Evolutionary conservation across 2,888 invertebrate species (phyloP), one percentile per base, ranked within the genome.

Genomic region (Metacarcinus magister): DNA sequence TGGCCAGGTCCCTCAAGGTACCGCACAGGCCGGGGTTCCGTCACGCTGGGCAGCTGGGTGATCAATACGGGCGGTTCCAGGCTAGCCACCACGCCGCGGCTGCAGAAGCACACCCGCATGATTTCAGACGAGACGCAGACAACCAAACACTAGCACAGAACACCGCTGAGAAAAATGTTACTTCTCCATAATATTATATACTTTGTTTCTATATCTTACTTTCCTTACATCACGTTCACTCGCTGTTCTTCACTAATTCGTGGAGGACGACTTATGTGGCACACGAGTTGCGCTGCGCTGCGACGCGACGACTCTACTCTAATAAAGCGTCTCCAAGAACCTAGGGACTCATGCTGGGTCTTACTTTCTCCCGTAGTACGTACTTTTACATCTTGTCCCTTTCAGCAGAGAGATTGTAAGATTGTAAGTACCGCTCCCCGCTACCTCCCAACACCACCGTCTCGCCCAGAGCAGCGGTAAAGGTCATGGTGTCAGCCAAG

Each of bases 11-110:
- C 82, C 32, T 32, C 32, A 32, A 82, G 82, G 82, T 82, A 82
- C 82, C 82, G 82, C 82, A 82, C 82, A 82, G 28, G 82, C 82
- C 82, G 82, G 82, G 82, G 82, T 32, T 82, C 82, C 82, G 32
- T 82, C 82, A 82, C 82, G 82, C 82, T 82, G 82, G 82, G 10
- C 82, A 82, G 82, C 32, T 82, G 28, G 32, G 67, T 82, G 82
- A 82, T 82, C 82, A 82, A 82, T 82, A 82, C 82, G 82, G 82
- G 82, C 82, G 82, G 82, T 82, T 82, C 82, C 82, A 82, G 32
- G 82, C 82, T 82, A 32, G 82, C 82, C 82, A 82, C 32, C 82
- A 82, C 82, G 82, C 82, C 82, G 32, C 82, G 82, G 82, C 82
- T 32, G 13, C 32, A 82, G 82, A 32, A 82, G 82, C 82, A 32